These are phyloP conservation scores for Homarus gammarus DNA, from an alignment of 2,888 invertebrate species.

Conservation along the genomic window DNA sequence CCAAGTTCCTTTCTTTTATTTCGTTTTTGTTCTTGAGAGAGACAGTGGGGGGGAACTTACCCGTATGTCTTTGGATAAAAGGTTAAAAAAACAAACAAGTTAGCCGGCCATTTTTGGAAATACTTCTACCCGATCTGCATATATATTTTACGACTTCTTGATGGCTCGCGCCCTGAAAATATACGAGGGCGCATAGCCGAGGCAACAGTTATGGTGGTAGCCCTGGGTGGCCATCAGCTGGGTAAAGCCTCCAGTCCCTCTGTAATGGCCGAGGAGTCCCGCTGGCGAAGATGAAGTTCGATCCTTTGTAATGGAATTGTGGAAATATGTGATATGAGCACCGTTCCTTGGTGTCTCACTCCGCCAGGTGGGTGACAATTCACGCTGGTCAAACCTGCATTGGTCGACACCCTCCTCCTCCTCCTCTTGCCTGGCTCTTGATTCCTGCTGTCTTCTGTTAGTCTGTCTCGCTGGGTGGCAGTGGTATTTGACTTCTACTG, in stretches of 20 bases:
- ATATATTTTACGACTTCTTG: not conserved
- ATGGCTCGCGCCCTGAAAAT: constrained; percentile 16
- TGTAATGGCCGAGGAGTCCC: constrained; percentile 41
- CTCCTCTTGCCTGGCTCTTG: not conserved
- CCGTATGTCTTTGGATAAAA: too few species aligned
- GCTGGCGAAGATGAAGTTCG: constrained; percentile 62
- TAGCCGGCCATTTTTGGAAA: not conserved
- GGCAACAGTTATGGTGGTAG: constrained; percentile 52
- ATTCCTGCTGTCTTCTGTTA: not conserved
- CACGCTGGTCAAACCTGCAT: not conserved
- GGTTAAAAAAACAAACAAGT: not conserved
- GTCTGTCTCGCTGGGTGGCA: not conserved
- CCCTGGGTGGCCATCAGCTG: constrained; percentile 21
- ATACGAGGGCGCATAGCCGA: constrained; percentile 21
- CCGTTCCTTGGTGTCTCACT: constrained; percentile 18
- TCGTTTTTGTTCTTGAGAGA: too few species aligned
- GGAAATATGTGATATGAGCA: constrained; percentile 64
- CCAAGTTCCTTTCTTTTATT: too few species aligned
- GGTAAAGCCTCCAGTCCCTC: constrained; percentile 40
- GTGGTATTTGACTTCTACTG: too few species aligned
- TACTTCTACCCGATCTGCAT: not conserved
- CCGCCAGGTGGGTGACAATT: not conserved
- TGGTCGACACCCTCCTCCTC: not conserved
- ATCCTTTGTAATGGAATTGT: constrained; percentile 69
- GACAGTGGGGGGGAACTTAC: too few species aligned